Base-by-base conservation (phyloP, 2,888 invertebrate genomes). In the Lobophora halterata region DNA sequence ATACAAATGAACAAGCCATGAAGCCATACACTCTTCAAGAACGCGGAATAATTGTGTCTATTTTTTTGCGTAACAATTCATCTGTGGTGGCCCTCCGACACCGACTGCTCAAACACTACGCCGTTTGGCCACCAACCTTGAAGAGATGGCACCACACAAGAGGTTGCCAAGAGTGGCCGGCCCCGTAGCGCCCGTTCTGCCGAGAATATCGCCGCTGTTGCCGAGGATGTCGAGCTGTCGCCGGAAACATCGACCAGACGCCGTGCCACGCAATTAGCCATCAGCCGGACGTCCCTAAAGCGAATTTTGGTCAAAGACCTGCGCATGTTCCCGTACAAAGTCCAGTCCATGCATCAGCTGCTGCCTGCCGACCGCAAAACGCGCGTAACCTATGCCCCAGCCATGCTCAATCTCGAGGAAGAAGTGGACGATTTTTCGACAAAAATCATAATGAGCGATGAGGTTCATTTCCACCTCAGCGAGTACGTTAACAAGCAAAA, bases 301-400 rank as follows among this genome's bases (percentile, higher is more conserved):
- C 29, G 36, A 38, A 34, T 38, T 44, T 44, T 34, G 38, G 38
- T 34, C 26, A 34, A 38, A 44, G 38, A 44, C 30, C 21, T 33
- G 26, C 20, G 23, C 21, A 43, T 43, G 29, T 43, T 43, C 29
- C 33, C 33, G 33, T 43, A 37, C 33, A 37, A 37, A 37, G 23
- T 23, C 23, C 23, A 23, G 23, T 23, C 23, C 23, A 10, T 23
- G 23, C 10, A 23, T 23, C 23, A 23, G 26, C 8, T 14, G 14
- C 3, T 14, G 14, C 14, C 14, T 14, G 14, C 5, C 14, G 14
- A 14, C 14, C 14, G 14, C 14, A 3, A 14, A 14, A 14, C 14
- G 14, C 14, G 14, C 5, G 14, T 14, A 14, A 14, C 14, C 14
- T 14, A 14, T 5, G 14, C 14, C 14, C 14, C 3, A 28, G 10